These are phyloP conservation scores for Halotydeus destructor DNA, from an alignment of 1,140 invertebrate species.

Conservation along the genomic window DNA sequence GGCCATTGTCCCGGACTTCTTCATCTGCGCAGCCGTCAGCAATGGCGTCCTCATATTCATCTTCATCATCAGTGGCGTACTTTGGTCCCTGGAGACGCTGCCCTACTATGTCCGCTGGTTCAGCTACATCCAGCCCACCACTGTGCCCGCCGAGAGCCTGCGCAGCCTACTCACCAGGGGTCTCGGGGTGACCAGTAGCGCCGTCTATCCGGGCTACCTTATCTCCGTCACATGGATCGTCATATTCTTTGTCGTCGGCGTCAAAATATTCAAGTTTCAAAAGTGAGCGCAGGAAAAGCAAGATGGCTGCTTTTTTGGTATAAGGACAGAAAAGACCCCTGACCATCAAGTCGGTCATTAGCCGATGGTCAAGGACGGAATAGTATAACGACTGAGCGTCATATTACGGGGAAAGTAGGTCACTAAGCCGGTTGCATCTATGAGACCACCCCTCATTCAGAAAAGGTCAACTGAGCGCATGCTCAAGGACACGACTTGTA, in stretches of 20 bases:
- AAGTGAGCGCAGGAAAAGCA: too few species aligned
- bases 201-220: conserved; percentile 68
- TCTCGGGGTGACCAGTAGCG: conserved; percentile 52
- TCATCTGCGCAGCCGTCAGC: background rate
- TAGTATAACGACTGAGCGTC: too few species aligned
- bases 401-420: too few species aligned
- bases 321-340: too few species aligned
- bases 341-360: too few species aligned
- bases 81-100: conserved; percentile 84
- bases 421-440: too few species aligned
- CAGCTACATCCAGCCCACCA: conserved; percentile 60
- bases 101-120: conserved; percentile 56
- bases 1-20: conserved; percentile 26
- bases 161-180: conserved; percentile 67
- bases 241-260: conserved; percentile 54
- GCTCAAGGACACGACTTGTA: too few species aligned
- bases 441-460: too few species aligned
- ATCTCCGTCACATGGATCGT: conserved; percentile 68
- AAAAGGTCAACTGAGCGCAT: too few species aligned
- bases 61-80: conserved; percentile 38
- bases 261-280: conserved; percentile 23
- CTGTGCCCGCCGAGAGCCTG: conserved; percentile 66
- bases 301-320: too few species aligned
- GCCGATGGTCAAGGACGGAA: too few species aligned
- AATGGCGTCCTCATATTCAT: conserved; percentile 1